These are phyloP conservation scores for Hylaeus anthracinus DNA, from an alignment of 1,140 invertebrate species.

Conservation along the genomic window DNA sequence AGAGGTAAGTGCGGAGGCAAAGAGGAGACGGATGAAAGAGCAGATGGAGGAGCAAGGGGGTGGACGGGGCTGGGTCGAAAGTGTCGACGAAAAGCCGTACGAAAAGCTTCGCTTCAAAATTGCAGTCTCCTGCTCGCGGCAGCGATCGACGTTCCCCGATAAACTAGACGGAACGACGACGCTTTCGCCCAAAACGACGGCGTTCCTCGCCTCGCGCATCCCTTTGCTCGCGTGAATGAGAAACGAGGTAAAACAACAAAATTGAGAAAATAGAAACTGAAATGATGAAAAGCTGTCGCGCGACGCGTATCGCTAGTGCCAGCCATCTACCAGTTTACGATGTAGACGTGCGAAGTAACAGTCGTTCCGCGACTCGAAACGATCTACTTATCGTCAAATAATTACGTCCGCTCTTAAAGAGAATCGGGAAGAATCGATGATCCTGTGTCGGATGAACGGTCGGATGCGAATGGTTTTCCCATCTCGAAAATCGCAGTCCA, in stretches of 20 bases:
- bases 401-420: no score
- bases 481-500: slow-evolving; percentile 45
- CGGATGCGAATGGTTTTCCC: slow-evolving; percentile 7
- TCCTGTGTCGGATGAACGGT: not conserved
- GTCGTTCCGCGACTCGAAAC: no score
- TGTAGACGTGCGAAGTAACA: not conserved
- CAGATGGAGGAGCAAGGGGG: not conserved
- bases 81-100: slow-evolving; percentile 50
- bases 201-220: slow-evolving; percentile 16
- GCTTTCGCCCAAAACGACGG: slow-evolving; percentile 52
- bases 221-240: slow-evolving; percentile 34
- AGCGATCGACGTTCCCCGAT: slow-evolving; percentile 65
- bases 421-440: slow-evolving; percentile 16
- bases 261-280: slow-evolving; percentile 23
- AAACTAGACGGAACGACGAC: slow-evolving; percentile 56
- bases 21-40: slow-evolving; percentile 11
- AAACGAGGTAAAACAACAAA: slow-evolving; percentile 3
- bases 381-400: no score
- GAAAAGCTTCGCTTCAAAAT: slow-evolving; percentile 71
- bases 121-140: slow-evolving; percentile 66
- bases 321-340: not conserved
- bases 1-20: slow-evolving; percentile 36
- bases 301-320: not conserved
- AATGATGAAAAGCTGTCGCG: slow-evolving; percentile 2
- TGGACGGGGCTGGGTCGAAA: slow-evolving; percentile 9